These are phyloP conservation scores for Smutsia gigantea DNA, from an alignment of 2,797 vertebrate species.

Conservation along the genomic window DNA sequence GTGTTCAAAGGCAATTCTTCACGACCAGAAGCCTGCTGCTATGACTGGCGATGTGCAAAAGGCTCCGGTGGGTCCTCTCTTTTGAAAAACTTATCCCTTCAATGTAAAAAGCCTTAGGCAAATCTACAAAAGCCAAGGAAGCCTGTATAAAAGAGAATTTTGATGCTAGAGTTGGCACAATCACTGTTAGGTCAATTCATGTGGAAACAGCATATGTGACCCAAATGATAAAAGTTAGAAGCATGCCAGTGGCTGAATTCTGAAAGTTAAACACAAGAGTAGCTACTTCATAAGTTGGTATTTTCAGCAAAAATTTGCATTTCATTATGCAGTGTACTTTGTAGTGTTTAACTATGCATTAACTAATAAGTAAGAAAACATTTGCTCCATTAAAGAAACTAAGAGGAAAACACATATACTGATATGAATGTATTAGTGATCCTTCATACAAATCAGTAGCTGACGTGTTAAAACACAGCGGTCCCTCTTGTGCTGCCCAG, in stretches of 20 bases:
- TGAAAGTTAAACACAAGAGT: background rate
- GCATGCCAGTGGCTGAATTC: background rate
- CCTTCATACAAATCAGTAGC: background rate
- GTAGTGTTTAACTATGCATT: background rate
- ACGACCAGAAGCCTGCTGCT: background rate
- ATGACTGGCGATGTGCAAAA: background rate
- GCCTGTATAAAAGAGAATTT: background rate
- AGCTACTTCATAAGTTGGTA: background rate
- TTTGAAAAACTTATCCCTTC: background rate
- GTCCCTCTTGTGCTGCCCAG: background rate
- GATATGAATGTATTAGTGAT: background rate
- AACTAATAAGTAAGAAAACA: constrained; percentile 14
- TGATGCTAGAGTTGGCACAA: background rate
- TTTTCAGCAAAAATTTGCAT: background rate
- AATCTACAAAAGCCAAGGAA: background rate
- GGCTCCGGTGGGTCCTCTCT: background rate
- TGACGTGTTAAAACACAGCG: constrained; percentile 1
- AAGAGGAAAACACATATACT: background rate
- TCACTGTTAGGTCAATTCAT: background rate
- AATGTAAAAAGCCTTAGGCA: background rate
- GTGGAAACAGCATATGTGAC: constrained; percentile 7
- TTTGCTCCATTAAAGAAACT: background rate
- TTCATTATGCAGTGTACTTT: background rate
- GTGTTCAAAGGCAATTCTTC: background rate
- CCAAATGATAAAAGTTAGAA: constrained; percentile 14